These are phyloP conservation scores for Corythornis leucogaster DNA, from an alignment of 2,797 vertebrate species.

Conservation along the genomic window DNA sequence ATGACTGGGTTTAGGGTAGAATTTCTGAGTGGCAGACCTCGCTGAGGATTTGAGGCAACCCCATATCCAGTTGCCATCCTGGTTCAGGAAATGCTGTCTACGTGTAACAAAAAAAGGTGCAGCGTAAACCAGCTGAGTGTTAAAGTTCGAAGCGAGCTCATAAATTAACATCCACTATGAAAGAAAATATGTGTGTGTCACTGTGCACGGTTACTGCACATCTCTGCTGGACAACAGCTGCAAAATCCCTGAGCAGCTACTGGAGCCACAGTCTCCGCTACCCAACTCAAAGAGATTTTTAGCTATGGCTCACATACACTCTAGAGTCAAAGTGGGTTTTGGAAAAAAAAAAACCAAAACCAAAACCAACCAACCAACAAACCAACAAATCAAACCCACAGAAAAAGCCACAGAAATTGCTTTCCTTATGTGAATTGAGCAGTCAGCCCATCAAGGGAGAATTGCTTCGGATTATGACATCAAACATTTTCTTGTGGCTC, in stretches of 20 bases:
- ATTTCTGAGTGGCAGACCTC: slow-evolving; percentile 25
- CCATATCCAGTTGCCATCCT: neutral
- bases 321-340: neutral
- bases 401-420: neutral
- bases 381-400: neutral
- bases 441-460: neutral
- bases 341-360: neutral
- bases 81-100: slow-evolving; percentile 2
- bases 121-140: neutral
- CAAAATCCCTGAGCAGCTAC: slow-evolving; percentile 36
- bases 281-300: slow-evolving; percentile 4
- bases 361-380: neutral
- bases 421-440: neutral
- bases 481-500: neutral
- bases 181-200: slow-evolving; percentile 19
- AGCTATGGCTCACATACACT: neutral
- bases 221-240: slow-evolving; percentile 58
- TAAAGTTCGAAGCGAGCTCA: slow-evolving; percentile 11
- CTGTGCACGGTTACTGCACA: neutral
- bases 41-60: slow-evolving; percentile 12
- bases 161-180: slow-evolving; percentile 52
- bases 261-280: neutral
- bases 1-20: neutral
- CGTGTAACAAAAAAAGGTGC: slow-evolving; percentile 47
- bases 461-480: neutral